Conservation (phyloP, 2,888 invertebrate species). For the Geophilus truncorum region DNA sequence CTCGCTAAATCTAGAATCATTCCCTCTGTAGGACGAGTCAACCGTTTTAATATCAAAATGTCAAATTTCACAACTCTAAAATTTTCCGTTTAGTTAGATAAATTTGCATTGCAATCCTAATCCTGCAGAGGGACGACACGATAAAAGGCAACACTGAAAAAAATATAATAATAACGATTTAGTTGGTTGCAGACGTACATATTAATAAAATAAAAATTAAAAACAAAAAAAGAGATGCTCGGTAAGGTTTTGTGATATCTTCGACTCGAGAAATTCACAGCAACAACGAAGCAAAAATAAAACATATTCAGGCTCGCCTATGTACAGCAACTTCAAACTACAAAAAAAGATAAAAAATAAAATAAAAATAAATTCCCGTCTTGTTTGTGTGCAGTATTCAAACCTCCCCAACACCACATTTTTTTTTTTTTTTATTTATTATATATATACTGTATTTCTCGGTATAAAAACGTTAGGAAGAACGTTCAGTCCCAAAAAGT, state of each 20-base stretch:
- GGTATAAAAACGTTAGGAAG: not conserved
- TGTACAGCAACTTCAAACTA: not conserved
- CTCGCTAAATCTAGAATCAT: not conserved
- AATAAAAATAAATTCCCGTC: too few species aligned
- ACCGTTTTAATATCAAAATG: not conserved
- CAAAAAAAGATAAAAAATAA: not conserved
- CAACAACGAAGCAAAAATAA: too few species aligned
- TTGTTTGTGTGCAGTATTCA: too few species aligned
- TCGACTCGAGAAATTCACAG: too few species aligned
- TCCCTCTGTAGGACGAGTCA: slow-evolving; percentile 1
- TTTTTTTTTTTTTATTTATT: too few species aligned
- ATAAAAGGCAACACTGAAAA: not conserved
- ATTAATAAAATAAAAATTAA: too few species aligned
- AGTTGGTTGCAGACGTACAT: too few species aligned
- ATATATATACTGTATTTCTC: too few species aligned
- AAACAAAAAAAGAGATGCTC: too few species aligned
- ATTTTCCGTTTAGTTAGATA: not conserved
- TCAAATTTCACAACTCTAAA: not conserved
- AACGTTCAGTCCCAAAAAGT: not conserved
- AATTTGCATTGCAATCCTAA: not conserved
- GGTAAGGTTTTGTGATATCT: too few species aligned
- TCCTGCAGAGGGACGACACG: not conserved
- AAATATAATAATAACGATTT: not conserved
- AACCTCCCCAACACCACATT: too few species aligned
- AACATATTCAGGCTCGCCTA: not conserved